A percentile compares a stretch with the other conserved stretches of the same genome.
Conservation (phyloP, 2,888 invertebrate species). For the Hermaeophaga mercurialis region DNA sequence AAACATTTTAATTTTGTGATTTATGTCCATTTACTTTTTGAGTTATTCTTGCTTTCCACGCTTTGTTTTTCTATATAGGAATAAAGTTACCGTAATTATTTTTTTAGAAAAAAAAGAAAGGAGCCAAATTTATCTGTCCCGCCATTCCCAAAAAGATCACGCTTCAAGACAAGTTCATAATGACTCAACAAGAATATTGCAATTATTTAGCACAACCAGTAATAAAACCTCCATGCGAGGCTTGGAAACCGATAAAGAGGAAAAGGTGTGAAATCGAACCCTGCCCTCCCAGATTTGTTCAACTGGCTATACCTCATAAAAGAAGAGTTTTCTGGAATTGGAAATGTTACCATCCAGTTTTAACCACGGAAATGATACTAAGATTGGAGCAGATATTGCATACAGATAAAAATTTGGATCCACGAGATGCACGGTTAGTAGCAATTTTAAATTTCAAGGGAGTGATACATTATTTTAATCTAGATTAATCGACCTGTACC, state of each 20-base stretch:
- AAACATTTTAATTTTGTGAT: no score
- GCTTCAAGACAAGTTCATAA: slow-evolving; percentile 1
- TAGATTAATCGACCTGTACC: no score
- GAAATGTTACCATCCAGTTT: slow-evolving; percentile 42
- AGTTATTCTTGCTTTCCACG: no score
- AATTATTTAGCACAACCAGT: slow-evolving; percentile 2
- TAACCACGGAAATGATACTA: slow-evolving; percentile 44
- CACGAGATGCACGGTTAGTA: slow-evolving; percentile 42
- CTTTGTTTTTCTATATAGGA: no score
- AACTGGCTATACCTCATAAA: slow-evolving; percentile 49
- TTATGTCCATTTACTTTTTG: no score
- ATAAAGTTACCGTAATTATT: no score
- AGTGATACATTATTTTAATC: no score
- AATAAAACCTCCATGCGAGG: neutral
- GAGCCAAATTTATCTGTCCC: neutral
- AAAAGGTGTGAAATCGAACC: slow-evolving; percentile 41
- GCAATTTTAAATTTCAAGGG: no score
- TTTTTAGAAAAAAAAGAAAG: slow-evolving; percentile 5
- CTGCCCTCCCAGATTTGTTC: slow-evolving; percentile 48
- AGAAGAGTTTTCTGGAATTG: slow-evolving; percentile 46
- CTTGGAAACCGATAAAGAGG: slow-evolving; percentile 27
- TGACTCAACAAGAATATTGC: slow-evolving; percentile 9
- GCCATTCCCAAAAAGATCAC: slow-evolving; percentile 1
- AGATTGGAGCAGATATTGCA: slow-evolving; percentile 48
- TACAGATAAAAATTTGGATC: slow-evolving; percentile 48